phyloP scores from a whole-genome alignment of 2,797 vertebrate species.

The Melanitta fusca region DNA sequence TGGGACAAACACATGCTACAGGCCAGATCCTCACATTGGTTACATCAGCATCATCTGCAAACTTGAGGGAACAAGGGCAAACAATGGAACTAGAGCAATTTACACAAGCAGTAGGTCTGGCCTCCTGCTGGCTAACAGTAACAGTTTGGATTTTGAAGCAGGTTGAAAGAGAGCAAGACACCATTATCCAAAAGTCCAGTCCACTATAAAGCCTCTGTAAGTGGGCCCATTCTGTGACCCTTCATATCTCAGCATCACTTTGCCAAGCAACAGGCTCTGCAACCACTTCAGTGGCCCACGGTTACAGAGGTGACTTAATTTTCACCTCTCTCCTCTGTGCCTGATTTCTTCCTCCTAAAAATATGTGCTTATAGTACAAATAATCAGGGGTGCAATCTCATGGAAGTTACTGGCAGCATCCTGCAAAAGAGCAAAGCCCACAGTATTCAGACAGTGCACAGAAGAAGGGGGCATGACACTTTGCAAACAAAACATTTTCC shows the following conservation, averaged over 20 bases:
- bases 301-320: background rate
- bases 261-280: background rate
- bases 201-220: background rate
- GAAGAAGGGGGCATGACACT: background rate
- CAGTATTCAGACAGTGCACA: background rate
- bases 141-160: background rate
- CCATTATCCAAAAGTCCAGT: background rate
- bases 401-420: background rate
- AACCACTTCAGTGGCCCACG: background rate
- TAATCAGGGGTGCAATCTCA: background rate
- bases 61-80: constrained; percentile 57
- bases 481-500: background rate
- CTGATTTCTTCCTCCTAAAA: background rate
- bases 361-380: background rate
- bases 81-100: constrained; percentile 34
- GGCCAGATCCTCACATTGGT: constrained; percentile 63
- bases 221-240: background rate
- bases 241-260: background rate
- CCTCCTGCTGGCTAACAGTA: background rate
- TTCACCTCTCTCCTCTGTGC: background rate
- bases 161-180: background rate
- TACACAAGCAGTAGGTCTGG: constrained; percentile 4
- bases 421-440: background rate
- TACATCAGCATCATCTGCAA: constrained; percentile 46
- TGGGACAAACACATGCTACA: constrained; percentile 71